Evolutionary conservation across 1,140 invertebrate species (phyloP), one percentile per base, ranked within the genome.

Genomic region (Planococcus citri): DNA sequence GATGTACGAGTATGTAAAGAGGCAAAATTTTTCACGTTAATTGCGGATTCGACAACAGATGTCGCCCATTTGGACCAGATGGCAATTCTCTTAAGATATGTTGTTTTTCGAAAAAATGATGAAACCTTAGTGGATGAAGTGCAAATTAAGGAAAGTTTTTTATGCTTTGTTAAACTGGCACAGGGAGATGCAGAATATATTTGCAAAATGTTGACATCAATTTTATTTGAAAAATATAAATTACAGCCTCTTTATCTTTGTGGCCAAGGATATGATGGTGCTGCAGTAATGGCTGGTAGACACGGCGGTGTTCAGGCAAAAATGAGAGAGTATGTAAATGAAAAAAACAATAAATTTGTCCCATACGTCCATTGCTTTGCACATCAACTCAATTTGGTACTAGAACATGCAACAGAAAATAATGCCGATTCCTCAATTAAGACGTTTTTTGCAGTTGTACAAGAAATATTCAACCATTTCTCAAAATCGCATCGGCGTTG

Each of bases 201-300:
- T 25, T 22, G 22, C 17, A 24, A 22, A 4, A 22, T 27, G 21
- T 14, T 64, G 27, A 22, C 24, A 17, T 17, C n/a, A 0, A 2
- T 22, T 2, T 64, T 64, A 64, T 64, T 64, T 64, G 61, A 64
- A 64, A 64, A 21, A 9, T 64, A 64, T 37, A 27, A 27, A 1
- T n/a, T 68, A 1, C 1, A 21, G 24, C 58, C 20, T 6, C 20
- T 20, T 1, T 9, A 60, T 60, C 27, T 27, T 10, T 37, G 69
- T 37, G 41, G 27, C 60, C 68, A 68, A 21, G 68, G 68, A n/a
- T 68, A 68, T 12, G 68, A 68, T 21, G 68, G 68, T 17, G 68
- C 68, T 22, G 27, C 27, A 4, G 68, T 68, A 1, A 68, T 68
- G 68, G 33, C 27, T 14, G 27, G 68, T 29, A 68, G 27, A 1